These are phyloP conservation scores for Bubo bubo DNA, from an alignment of 2,113 vertebrate species.

Conservation along the genomic window DNA sequence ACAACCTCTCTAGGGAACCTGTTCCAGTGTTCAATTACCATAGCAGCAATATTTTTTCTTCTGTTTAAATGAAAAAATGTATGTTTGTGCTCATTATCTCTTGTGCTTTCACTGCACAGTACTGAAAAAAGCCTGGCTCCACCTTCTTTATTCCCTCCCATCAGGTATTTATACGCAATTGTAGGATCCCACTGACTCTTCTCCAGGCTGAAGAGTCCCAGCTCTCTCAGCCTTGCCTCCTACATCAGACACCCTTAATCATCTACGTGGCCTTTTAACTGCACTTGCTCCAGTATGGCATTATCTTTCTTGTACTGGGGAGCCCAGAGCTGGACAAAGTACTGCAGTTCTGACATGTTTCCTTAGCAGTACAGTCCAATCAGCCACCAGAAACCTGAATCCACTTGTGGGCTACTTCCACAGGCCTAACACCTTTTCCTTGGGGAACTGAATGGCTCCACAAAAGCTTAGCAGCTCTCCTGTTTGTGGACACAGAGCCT, in stretches of 20 bases:
- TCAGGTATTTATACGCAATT: rapidly evolving
- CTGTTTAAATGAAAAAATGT: not conserved
- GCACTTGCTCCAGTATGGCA: not conserved
- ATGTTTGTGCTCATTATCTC: not conserved
- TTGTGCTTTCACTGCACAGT: not conserved
- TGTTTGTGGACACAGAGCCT: not conserved
- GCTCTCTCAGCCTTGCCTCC: not conserved
- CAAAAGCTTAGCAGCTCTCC: not conserved
- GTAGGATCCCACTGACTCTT: not conserved
- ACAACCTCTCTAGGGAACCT: not conserved
- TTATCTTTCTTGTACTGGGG: not conserved
- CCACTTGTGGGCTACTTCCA: not conserved
- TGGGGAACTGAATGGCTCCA: not conserved
- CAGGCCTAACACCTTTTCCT: not conserved
- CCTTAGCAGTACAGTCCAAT: rapidly evolving
- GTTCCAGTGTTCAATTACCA: not conserved
- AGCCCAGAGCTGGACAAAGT: not conserved
- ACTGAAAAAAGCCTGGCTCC: not conserved
- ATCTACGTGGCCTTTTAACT: not conserved
- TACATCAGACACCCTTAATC: not conserved
- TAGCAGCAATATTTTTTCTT: not conserved
- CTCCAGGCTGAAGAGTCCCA: not conserved
- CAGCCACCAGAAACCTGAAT: not conserved
- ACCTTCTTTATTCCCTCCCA: not conserved
- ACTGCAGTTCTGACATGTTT: not conserved